Conservation (phyloP, 2,888 invertebrate species). For the Caenorhabditis doughertyi region DNA sequence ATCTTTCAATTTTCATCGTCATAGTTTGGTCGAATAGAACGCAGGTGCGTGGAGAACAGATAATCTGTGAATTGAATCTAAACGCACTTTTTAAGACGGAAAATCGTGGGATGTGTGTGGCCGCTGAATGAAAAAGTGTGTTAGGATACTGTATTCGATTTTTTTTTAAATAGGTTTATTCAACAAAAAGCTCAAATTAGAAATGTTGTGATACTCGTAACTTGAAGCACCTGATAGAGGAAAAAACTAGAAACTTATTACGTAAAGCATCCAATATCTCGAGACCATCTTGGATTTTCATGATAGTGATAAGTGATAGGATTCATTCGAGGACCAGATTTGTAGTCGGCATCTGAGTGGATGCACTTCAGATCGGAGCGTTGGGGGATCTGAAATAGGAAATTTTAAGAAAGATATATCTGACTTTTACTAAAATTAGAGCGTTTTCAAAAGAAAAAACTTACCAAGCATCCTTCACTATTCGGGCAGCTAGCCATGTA, state of each 20-base stretch:
- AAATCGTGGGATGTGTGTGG: too few relatives aligned
- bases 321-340: conserved; percentile 42
- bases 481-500: conserved; percentile 30
- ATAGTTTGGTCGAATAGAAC: too few relatives aligned
- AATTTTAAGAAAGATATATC: not conserved
- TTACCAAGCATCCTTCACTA: conserved; percentile 31
- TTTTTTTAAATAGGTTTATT: too few relatives aligned
- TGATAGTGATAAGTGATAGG: conserved; percentile 48
- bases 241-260: not conserved
- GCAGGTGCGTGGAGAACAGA: too few relatives aligned
- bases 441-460: not conserved
- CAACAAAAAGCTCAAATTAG: too few relatives aligned
- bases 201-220: too few relatives aligned
- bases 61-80: too few relatives aligned
- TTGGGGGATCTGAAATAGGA: conserved; percentile 26
- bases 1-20: too few relatives aligned
- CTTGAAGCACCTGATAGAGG: not conserved
- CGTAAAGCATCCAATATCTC: conserved; percentile 21
- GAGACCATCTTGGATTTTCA: conserved; percentile 15
- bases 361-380: conserved; percentile 39
- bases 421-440: not conserved
- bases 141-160: too few relatives aligned
- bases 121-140: too few relatives aligned
- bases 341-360: conserved; percentile 47
- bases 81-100: too few relatives aligned